Conservation (phyloP, 2,888 invertebrate genomes). For the Heliconius sara region DNA sequence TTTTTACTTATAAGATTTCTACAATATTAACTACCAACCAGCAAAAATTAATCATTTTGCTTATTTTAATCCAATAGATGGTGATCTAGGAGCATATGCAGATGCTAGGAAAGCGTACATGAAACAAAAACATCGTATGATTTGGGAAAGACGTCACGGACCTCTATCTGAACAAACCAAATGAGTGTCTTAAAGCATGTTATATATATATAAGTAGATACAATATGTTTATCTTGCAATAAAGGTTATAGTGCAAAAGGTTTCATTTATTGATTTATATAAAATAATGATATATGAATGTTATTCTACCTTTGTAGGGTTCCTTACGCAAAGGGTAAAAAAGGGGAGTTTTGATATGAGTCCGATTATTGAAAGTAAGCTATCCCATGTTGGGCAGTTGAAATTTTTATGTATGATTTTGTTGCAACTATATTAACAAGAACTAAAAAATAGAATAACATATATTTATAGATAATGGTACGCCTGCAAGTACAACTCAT, state of each 20-base stretch:
- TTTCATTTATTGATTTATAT: slow-evolving; percentile 8
- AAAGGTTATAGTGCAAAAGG: slow-evolving; percentile 44
- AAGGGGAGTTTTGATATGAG: no score
- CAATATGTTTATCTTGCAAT: slow-evolving; percentile 44
- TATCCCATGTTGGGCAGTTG: no score
- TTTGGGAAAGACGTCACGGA: slow-evolving; percentile 98
- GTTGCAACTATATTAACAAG: no score
- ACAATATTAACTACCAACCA: no score
- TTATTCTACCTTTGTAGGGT: neutral
- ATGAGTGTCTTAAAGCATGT: slow-evolving; percentile 49
- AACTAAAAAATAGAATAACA: no score
- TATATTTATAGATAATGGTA: no score
- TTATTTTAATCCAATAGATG: slow-evolving; percentile 86
- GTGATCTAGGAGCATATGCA: slow-evolving; percentile 92
- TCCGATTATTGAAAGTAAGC: no score
- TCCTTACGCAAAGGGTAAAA: no score
- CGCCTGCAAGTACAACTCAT: no score
- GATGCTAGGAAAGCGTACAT: slow-evolving; percentile 91
- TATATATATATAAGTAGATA: slow-evolving; percentile 58
- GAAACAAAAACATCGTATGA: slow-evolving; percentile 99
- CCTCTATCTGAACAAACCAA: slow-evolving; percentile 77
- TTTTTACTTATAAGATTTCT: no score
- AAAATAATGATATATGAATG: neutral
- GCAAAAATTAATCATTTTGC: neutral
- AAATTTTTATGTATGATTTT: no score